Evolutionary conservation across 2,113 vertebrate genomes (phyloP).

Genomic region (Gasterosteus aculeatus): DNA sequence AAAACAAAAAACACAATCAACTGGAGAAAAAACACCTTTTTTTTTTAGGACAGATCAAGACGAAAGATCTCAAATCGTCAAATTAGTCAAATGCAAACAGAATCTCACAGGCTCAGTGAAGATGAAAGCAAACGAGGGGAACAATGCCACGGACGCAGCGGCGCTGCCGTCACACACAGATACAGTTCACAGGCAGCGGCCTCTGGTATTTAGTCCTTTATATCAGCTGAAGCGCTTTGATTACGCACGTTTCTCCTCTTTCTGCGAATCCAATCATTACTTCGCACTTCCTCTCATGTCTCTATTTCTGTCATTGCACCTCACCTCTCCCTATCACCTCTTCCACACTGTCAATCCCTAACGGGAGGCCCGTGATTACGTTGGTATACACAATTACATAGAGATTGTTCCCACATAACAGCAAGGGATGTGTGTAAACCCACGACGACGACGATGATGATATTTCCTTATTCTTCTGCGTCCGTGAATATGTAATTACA

Average conservation of each 20-base stretch:
- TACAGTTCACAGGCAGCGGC: not conserved
- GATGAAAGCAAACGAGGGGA: not conserved
- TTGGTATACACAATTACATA: not conserved
- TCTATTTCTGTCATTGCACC: constrained; percentile 62
- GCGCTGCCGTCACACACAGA: not conserved
- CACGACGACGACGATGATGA: not conserved
- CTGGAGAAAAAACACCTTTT: not conserved
- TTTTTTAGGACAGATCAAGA: not conserved
- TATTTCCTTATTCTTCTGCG: not conserved
- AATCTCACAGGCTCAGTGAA: not conserved
- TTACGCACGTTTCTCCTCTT: not conserved
- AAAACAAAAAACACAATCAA: constrained; percentile 6
- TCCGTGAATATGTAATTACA: constrained; percentile 41
- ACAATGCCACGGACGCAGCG: not conserved
- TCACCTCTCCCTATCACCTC: constrained; percentile 48
- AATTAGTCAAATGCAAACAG: not conserved
- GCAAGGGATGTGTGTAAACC: constrained; percentile 14
- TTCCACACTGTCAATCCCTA: constrained; percentile 24
- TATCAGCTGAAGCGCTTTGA: not conserved
- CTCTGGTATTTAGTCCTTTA: constrained; percentile 1
- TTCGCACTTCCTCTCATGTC: constrained; percentile 48
- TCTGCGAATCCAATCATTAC: constrained; percentile 5
- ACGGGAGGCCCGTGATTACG: constrained; percentile 4
- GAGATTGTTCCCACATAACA: not conserved
- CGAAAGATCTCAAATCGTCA: not conserved